These are phyloP conservation scores for Oligia strigilis DNA, from an alignment of 2,888 invertebrate species.

Conservation along the genomic window DNA sequence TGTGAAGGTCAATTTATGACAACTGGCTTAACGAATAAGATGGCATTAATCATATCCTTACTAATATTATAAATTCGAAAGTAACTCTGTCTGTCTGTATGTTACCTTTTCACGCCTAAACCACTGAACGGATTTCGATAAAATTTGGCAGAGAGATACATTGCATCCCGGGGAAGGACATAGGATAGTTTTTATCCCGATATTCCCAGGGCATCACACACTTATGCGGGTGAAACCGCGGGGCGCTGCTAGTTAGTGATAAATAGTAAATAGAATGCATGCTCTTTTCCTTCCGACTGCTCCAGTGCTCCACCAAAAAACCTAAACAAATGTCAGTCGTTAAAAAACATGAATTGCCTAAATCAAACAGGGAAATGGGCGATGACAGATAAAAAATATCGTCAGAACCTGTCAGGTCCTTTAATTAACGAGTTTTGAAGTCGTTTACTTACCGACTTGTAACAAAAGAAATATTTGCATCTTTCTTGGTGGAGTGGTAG, in stretches of 20 bases:
- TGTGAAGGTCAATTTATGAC: slow-evolving; percentile 18
- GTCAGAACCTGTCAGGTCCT: background rate
- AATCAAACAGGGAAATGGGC: background rate
- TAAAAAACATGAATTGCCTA: background rate
- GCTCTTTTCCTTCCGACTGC: background rate
- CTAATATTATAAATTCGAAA: too few relatives aligned
- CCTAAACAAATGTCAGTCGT: background rate
- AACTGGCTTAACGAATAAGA: background rate
- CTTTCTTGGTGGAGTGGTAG: background rate
- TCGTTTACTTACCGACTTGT: background rate
- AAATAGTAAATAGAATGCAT: background rate
- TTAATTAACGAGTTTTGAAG: background rate
- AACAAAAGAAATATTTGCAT: background rate
- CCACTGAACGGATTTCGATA: too few relatives aligned
- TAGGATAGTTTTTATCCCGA: too few relatives aligned
- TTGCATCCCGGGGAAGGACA: too few relatives aligned
- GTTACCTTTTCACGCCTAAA: too few relatives aligned
- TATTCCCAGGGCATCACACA: too few relatives aligned
- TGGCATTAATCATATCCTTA: too few relatives aligned
- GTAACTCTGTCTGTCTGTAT: too few relatives aligned
- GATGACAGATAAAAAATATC: background rate
- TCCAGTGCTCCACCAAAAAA: background rate
- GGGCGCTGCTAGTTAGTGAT: background rate
- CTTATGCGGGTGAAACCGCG: too few relatives aligned
- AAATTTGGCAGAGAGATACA: too few relatives aligned